phyloP scores from a whole-genome alignment of 53 echinoderm and acorn worm genomes.

The Arbacia lixula region DNA sequence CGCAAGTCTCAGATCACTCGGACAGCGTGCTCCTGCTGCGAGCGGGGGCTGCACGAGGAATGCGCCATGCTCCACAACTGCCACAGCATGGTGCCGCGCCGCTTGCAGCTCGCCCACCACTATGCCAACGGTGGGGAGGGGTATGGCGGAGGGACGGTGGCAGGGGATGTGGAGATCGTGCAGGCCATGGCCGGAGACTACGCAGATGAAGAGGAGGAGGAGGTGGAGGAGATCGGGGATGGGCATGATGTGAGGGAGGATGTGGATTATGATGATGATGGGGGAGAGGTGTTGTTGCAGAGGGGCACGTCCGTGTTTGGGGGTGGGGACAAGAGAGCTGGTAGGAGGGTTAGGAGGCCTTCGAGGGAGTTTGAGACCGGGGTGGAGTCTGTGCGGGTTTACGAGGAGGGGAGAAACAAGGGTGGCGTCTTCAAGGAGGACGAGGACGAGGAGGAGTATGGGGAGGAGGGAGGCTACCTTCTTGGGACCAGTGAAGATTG shows the following conservation, averaged over 20 bases:
- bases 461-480: no score
- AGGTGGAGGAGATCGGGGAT: no score
- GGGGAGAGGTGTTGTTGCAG: no score
- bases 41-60: slow-evolving; percentile 35
- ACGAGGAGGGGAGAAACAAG: not conserved
- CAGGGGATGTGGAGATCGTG: slow-evolving; percentile 14
- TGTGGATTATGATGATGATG: not conserved
- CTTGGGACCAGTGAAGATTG: not conserved
- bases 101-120: not conserved
- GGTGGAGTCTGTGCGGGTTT: not conserved
- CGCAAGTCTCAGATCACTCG: slow-evolving; percentile 3
- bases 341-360: not conserved
- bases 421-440: not conserved
- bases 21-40: slow-evolving; percentile 34
- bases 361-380: slow-evolving; percentile 10
- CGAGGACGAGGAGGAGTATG: no score
- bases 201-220: not conserved
- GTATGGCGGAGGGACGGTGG: no score
- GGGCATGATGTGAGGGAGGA: not conserved
- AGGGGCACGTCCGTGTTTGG: no score
- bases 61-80: slow-evolving; percentile 36
- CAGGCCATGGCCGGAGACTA: not conserved
- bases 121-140: no score
- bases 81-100: slow-evolving; percentile 35
- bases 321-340: not conserved